Conservation (phyloP, 2,888 invertebrate genomes). For the Noctua pronuba region DNA sequence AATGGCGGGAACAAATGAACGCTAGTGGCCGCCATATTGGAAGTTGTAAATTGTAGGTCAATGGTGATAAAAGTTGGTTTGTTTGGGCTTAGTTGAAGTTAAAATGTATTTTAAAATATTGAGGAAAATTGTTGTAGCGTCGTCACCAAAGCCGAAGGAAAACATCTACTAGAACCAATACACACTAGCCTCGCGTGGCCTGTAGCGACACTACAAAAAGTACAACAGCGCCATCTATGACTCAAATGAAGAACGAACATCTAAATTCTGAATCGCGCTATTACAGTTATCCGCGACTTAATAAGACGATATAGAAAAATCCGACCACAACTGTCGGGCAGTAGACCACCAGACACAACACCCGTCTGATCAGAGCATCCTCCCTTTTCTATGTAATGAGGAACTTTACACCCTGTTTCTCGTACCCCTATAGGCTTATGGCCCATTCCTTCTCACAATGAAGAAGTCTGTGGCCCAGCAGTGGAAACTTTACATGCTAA, state of each 20-base stretch:
- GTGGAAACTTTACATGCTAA: background rate
- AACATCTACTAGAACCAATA: background rate
- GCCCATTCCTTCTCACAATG: background rate
- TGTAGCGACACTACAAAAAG: background rate
- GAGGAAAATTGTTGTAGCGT: background rate
- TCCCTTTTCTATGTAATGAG: too few species aligned
- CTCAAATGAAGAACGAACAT: background rate
- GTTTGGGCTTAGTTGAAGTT: slow-evolving; percentile 9
- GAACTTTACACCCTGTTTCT: background rate
- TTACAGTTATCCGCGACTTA: too few species aligned
- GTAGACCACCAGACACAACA: background rate
- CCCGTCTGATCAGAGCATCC: background rate
- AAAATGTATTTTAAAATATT: background rate
- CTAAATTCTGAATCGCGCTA: background rate
- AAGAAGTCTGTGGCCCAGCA: background rate
- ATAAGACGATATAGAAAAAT: background rate
- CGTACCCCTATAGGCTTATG: background rate
- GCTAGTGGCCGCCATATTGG: slow-evolving; percentile 38
- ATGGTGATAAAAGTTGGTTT: slow-evolving; percentile 3
- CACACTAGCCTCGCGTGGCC: background rate
- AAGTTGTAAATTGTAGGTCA: slow-evolving; percentile 38
- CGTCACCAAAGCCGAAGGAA: background rate
- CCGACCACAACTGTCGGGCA: background rate
- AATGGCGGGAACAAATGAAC: slow-evolving; percentile 50
- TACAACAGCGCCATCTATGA: background rate